A percentile compares a stretch with the other conserved stretches of the same genome.
phyloP scores from a whole-genome alignment of 2,797 vertebrate genomes.

The Acanthurus leucopareius region DNA sequence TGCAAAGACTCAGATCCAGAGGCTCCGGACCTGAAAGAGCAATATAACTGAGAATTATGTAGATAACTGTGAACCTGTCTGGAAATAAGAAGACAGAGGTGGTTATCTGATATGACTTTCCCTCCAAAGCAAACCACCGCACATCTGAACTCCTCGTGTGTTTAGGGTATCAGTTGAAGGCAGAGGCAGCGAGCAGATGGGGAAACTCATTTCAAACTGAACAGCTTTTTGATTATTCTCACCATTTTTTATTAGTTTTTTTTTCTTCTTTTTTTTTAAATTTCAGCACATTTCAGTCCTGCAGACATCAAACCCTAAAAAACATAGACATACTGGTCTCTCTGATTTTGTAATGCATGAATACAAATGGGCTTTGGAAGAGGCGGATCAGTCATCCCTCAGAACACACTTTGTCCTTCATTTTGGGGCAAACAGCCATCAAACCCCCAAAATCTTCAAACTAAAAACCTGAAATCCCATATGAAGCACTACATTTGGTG shows the following conservation, averaged over 20 bases:
- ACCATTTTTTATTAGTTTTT: slow-evolving; percentile 37
- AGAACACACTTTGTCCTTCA: slow-evolving; percentile 21
- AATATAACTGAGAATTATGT: slow-evolving; percentile 68
- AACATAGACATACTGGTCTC: slow-evolving; percentile 61
- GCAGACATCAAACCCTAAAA: slow-evolving; percentile 68
- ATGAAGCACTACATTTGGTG: slow-evolving; percentile 34
- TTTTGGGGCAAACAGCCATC: too few relatives aligned
- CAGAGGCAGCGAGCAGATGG: slow-evolving; percentile 57
- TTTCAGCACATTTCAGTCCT: slow-evolving; percentile 51
- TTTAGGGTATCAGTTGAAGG: slow-evolving; percentile 74
- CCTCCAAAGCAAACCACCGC: slow-evolving; percentile 71
- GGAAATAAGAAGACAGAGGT: slow-evolving; percentile 68
- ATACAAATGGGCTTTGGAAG: slow-evolving; percentile 73
- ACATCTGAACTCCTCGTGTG: slow-evolving; percentile 71
- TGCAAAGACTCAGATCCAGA: slow-evolving; percentile 46
- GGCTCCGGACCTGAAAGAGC: slow-evolving; percentile 64
- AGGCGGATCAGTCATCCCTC: slow-evolving; percentile 54
- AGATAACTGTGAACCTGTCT: slow-evolving; percentile 75
- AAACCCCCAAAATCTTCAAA: too few relatives aligned
- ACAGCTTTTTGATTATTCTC: slow-evolving; percentile 80
- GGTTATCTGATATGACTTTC: slow-evolving; percentile 78
- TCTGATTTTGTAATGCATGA: slow-evolving; percentile 69
- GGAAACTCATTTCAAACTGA: slow-evolving; percentile 78
- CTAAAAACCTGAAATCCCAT: slow-evolving; percentile 27
- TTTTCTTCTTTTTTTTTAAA: slow-evolving; percentile 6